These are phyloP conservation scores for Pseudomugil tenellus DNA, from an alignment of 2,797 vertebrate genomes.

Conservation along the genomic window DNA sequence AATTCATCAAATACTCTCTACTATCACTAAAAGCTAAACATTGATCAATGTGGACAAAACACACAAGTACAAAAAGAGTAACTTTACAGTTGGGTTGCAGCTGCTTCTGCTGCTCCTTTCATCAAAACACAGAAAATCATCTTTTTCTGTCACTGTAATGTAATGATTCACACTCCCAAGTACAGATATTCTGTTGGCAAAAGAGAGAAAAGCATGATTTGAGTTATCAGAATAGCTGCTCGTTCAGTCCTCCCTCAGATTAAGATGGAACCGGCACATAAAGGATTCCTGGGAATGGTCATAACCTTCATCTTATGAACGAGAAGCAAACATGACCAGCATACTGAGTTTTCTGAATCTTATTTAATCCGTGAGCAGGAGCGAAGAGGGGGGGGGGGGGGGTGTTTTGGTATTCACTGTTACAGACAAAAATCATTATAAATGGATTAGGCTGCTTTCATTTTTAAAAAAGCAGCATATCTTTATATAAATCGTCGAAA, in stretches of 20 bases:
- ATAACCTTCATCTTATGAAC: constrained; percentile 6
- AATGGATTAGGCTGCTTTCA: too few species aligned
- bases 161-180: constrained; percentile 7
- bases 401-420: too few species aligned
- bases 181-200: background rate
- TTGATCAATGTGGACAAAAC: constrained; percentile 12
- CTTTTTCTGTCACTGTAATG: background rate
- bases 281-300: background rate
- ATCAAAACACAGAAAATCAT: constrained; percentile 1
- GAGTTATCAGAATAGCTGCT: constrained; percentile 8
- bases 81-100: constrained; percentile 3
- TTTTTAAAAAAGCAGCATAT: too few species aligned
- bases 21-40: constrained; percentile 20
- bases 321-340: background rate
- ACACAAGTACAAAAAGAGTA: background rate
- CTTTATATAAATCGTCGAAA: too few species aligned
- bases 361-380: background rate
- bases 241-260: constrained; percentile 6
- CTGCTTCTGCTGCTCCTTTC: background rate
- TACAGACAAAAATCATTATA: too few species aligned
- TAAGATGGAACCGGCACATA: background rate
- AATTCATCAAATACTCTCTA: constrained; percentile 39
- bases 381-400: too few species aligned
- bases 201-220: constrained; percentile 9
- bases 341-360: background rate